Evolutionary conservation across 2,797 vertebrate genomes (phyloP).

Genomic region (Toxotes lorentzi): DNA sequence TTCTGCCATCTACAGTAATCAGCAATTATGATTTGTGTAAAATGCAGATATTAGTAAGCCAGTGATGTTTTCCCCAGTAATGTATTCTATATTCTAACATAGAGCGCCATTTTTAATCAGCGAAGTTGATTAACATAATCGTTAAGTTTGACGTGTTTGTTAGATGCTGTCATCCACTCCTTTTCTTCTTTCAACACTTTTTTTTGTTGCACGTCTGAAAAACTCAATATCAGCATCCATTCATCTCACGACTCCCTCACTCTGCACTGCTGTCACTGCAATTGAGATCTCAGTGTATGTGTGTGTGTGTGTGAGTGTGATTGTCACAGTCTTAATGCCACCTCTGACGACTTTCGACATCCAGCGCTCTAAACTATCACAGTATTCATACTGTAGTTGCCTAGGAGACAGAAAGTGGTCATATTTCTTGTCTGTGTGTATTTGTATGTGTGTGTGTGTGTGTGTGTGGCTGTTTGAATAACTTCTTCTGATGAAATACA

Average conservation of each 20-base stretch:
- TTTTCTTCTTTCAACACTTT: not conserved
- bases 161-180: constrained; percentile 7
- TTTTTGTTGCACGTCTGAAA: constrained; percentile 12
- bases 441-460: constrained; percentile 1
- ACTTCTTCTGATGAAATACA: constrained; percentile 67
- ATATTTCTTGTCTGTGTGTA: constrained; percentile 13
- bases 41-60: constrained; percentile 58
- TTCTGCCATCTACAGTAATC: constrained; percentile 68
- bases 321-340: constrained; percentile 16
- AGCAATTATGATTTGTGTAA: constrained; percentile 71
- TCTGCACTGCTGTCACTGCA: constrained; percentile 11
- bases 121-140: constrained; percentile 57
- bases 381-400: constrained; percentile 34
- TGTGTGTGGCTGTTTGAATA: constrained; percentile 28
- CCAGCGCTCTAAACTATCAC: constrained; percentile 39
- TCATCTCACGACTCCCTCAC: constrained; percentile 1
- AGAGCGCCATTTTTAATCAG: constrained; percentile 65
- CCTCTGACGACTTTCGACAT: constrained; percentile 45
- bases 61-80: constrained; percentile 55
- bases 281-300: constrained; percentile 16
- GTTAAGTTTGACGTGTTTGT: constrained; percentile 53
- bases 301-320: constrained; percentile 3
- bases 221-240: constrained; percentile 33
- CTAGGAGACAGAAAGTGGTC: constrained; percentile 44
- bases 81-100: constrained; percentile 53